A percentile compares a stretch with the other conserved stretches of the same genome.
These are phyloP conservation scores for Thera obeliscata DNA, from an alignment of 2,888 invertebrate species.

Conservation along the genomic window DNA sequence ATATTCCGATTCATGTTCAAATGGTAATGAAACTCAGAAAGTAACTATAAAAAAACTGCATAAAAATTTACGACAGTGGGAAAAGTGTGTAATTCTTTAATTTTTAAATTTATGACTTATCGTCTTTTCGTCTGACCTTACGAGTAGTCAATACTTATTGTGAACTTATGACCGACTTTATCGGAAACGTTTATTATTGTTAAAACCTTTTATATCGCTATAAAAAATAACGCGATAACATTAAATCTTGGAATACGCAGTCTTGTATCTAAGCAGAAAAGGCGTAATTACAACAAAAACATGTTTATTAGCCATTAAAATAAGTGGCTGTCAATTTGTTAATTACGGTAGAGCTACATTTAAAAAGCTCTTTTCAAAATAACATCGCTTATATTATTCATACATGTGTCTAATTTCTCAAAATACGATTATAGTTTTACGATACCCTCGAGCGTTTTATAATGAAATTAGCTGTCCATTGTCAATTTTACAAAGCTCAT, in stretches of 20 bases:
- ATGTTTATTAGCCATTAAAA: background rate
- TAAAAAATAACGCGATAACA: conserved; percentile 20
- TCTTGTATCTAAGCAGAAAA: conserved; percentile 1
- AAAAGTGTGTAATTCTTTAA: conserved; percentile 35
- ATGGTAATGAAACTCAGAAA: conserved; percentile 35
- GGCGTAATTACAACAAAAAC: conserved; percentile 1
- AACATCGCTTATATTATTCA: background rate
- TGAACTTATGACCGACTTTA: conserved; percentile 28
- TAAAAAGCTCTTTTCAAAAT: too few species aligned
- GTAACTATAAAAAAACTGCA: conserved; percentile 34
- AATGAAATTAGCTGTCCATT: conserved; percentile 58
- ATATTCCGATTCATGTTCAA: conserved; percentile 31
- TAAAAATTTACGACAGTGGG: conserved; percentile 40
- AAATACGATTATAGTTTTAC: conserved; percentile 44
- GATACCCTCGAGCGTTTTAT: conserved; percentile 47
- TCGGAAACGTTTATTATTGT: conserved; percentile 21
- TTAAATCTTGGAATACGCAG: background rate
- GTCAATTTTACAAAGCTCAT: conserved; percentile 46
- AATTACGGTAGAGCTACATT: too few species aligned
- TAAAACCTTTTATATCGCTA: conserved; percentile 13
- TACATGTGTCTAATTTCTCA: conserved; percentile 42
- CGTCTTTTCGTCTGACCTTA: conserved; percentile 32
- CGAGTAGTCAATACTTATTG: conserved; percentile 13
- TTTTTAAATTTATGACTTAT: conserved; percentile 34
- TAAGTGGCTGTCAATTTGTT: too few species aligned